These are phyloP conservation scores for Lutraria rhynchaena DNA, from an alignment of 1,140 invertebrate species.

Conservation along the genomic window DNA sequence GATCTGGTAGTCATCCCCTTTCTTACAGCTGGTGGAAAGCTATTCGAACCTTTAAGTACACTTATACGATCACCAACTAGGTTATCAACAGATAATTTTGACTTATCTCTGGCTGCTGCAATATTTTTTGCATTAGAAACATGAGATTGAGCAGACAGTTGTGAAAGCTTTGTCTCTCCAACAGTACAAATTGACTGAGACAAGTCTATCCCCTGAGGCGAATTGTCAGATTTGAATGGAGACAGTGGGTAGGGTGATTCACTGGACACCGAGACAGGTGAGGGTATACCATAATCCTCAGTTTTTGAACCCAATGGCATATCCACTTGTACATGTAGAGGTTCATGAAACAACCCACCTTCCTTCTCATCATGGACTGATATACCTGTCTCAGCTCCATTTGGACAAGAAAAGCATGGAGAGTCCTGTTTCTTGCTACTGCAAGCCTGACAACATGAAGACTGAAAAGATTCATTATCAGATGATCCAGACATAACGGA, in stretches of 20 bases:
- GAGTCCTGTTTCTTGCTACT: slow-evolving; percentile 50
- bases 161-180: neutral
- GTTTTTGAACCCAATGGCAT: neutral
- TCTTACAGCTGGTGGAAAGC: neutral
- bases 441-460: slow-evolving; percentile 65
- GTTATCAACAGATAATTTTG: neutral
- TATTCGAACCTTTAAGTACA: neutral
- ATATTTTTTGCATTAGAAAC: neutral
- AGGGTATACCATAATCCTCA: slow-evolving; percentile 40
- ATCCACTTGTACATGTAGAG: slow-evolving; percentile 42
- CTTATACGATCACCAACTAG: neutral
- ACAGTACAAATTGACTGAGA: neutral
- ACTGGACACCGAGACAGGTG: slow-evolving; percentile 49
- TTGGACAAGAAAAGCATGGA: neutral
- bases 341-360: slow-evolving; percentile 4
- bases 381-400: neutral
- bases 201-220: too few relatives aligned
- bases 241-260: slow-evolving; percentile 29
- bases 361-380: neutral
- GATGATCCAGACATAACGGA: slow-evolving; percentile 68
- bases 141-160: neutral
- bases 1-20: neutral
- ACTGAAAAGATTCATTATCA: slow-evolving; percentile 66
- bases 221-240: neutral
- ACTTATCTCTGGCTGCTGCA: neutral